Evolutionary conservation across 2,113 vertebrate genomes (phyloP).

Genomic region (Dasyurus viverrinus): DNA sequence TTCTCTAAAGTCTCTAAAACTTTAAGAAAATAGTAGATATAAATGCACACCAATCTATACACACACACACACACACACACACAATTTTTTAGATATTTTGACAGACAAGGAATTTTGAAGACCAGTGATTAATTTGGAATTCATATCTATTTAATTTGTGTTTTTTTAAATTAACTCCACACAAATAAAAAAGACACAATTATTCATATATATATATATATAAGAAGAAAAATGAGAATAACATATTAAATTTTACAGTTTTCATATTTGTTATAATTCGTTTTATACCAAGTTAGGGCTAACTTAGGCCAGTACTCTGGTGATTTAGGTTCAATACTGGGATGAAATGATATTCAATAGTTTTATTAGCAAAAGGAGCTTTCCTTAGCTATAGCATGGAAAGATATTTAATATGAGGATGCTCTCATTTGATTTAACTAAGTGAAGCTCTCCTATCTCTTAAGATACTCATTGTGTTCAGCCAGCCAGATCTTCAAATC

Average conservation of each 20-base stretch:
- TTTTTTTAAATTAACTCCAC: no score
- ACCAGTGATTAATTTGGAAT: no score
- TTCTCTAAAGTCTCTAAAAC: neutral
- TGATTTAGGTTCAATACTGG: neutral
- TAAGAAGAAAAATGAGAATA: no score
- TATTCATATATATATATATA: no score
- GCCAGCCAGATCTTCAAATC: neutral
- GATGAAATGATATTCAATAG: neutral
- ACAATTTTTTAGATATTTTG: neutral
- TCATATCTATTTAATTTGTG: no score
- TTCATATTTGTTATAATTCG: no score
- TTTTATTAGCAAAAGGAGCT: neutral
- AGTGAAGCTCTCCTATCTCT: neutral
- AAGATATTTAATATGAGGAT: neutral
- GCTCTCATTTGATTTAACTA: neutral
- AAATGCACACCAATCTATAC: neutral
- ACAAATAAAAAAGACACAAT: no score
- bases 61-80: no score
- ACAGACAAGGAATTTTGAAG: neutral
- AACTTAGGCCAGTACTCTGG: neutral
- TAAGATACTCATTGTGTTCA: neutral
- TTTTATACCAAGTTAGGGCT: no score
- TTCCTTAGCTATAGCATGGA: neutral
- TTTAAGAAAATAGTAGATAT: neutral
- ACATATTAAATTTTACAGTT: no score